Evolutionary conservation across 2,797 vertebrate genomes (phyloP), one percentile per base, ranked within the genome.

Genomic region (Luscinia luscinia): DNA sequence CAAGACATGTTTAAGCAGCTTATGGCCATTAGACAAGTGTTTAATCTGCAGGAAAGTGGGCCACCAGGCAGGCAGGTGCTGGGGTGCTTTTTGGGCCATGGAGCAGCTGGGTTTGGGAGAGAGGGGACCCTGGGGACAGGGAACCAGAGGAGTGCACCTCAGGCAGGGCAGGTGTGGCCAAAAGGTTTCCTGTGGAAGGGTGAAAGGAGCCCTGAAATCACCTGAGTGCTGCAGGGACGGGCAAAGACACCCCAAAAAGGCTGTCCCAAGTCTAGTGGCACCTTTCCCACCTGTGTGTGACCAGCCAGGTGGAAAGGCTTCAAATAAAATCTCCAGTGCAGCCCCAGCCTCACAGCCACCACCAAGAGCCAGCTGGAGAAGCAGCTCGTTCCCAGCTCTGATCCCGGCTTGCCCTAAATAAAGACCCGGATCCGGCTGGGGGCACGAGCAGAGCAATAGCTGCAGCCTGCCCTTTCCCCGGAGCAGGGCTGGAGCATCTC

Each of bases 11-110:
- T 94, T 95, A 95, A 96, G 90, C 95, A 70, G 95, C 90, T 95
- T 96, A 90, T n/a, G 63, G 70, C 63, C 90, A 92, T 94, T 76
- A 96, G 90, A 89, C 15, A 27, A 86, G 86, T 36, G 77, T 87
- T 96, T 95, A 95, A 96, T 95, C 94, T 84, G 85, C 70, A 66
- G 94, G 30, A 86, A 96, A 95, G 55, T 95, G 90, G 91, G 93
- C 66, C 95, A 76, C 34, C 40, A 73, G 67, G 77, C 55, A 9
- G 51, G 74, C 83, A 96, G 86, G 93, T 95, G 88, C 76, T 69
- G 38, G 3, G 21, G 19, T 24, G 55, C 18, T 5, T 70, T 63
- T 61, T 9, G 81, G 69, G 21, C 54, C 51, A 2, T 1, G 27
- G 49, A 68, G 46, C 54, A 91, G 76, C 79, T 84, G 74, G 32